Conservation (phyloP, 2,888 invertebrate genomes). For the Ormyrus rosae region DNA sequence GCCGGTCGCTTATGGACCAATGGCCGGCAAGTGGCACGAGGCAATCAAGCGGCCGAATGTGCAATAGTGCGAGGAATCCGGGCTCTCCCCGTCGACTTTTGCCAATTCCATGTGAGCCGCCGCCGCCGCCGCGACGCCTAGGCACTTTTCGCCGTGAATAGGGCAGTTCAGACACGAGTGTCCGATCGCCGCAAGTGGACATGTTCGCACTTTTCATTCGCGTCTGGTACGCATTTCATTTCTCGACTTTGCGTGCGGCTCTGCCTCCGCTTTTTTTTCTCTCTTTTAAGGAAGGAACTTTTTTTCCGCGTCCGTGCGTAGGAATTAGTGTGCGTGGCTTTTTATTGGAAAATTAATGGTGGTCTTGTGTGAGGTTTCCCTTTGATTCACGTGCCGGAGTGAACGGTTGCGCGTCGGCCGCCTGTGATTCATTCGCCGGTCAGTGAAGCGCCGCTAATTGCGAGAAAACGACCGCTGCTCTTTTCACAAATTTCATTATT, state of each 20-base stretch:
- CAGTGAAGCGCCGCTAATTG: too few species aligned
- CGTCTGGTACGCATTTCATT: slow-evolving; percentile 66
- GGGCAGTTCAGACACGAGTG: slow-evolving; percentile 63
- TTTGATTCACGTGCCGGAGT: too few species aligned
- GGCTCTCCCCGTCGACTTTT: slow-evolving; percentile 60
- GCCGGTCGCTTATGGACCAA: slow-evolving; percentile 66
- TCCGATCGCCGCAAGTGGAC: slow-evolving; percentile 66
- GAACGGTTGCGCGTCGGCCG: too few species aligned
- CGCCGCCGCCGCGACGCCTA: slow-evolving; percentile 11
- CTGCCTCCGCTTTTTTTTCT: not conserved
- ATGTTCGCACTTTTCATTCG: slow-evolving; percentile 68
- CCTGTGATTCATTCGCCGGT: too few species aligned
- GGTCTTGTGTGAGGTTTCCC: too few species aligned
- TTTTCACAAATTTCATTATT: too few species aligned
- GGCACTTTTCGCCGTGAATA: slow-evolving; percentile 25
- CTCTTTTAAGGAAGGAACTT: too few species aligned
- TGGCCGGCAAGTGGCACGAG: slow-evolving; percentile 74
- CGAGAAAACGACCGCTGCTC: too few species aligned
- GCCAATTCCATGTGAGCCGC: slow-evolving; percentile 62
- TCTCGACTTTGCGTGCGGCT: not conserved
- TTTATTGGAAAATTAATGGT: too few species aligned
- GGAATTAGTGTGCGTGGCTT: too few species aligned
- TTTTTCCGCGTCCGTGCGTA: too few species aligned
- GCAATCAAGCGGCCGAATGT: slow-evolving; percentile 71
- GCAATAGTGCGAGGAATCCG: slow-evolving; percentile 64